A percentile compares a stretch with the other conserved stretches of the same genome.
Conservation (phyloP, 2,113 vertebrate species). For the Telmatochromis brichardi region DNA sequence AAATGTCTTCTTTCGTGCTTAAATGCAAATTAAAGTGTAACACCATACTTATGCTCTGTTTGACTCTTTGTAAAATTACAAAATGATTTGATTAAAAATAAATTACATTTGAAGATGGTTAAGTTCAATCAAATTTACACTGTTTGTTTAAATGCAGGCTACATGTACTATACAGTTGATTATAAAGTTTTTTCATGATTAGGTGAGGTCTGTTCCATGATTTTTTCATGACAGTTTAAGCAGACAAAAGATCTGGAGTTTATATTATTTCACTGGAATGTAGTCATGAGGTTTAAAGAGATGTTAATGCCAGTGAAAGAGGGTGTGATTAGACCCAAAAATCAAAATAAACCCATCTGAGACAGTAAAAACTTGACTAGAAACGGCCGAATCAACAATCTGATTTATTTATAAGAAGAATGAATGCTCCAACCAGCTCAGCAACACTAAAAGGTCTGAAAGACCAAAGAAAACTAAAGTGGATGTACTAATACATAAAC, state of each 20-base stretch:
- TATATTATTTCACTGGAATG: neutral
- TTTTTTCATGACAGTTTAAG: neutral
- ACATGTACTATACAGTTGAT: fast-evolving
- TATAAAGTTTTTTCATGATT: neutral
- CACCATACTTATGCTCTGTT: neutral
- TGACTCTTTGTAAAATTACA: neutral
- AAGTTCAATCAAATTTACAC: neutral
- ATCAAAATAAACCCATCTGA: neutral
- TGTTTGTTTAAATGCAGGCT: neutral
- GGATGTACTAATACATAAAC: neutral
- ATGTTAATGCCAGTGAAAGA: neutral
- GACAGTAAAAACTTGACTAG: neutral
- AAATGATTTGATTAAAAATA: neutral
- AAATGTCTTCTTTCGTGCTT: neutral
- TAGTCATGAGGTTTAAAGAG: neutral
- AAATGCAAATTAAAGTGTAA: neutral
- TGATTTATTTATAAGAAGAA: neutral
- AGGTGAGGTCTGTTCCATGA: neutral
- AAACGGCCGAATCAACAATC: fast-evolving
- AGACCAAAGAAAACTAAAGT: neutral
- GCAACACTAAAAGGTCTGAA: neutral
- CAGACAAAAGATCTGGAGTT: neutral
- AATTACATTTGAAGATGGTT: neutral
- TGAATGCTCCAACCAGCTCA: neutral
- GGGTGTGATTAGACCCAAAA: neutral